These are phyloP conservation scores for Haliclystus octoradiatus DNA, from an alignment of 30 jellyfish, hydroid and myxozoan species.

Conservation along the genomic window DNA sequence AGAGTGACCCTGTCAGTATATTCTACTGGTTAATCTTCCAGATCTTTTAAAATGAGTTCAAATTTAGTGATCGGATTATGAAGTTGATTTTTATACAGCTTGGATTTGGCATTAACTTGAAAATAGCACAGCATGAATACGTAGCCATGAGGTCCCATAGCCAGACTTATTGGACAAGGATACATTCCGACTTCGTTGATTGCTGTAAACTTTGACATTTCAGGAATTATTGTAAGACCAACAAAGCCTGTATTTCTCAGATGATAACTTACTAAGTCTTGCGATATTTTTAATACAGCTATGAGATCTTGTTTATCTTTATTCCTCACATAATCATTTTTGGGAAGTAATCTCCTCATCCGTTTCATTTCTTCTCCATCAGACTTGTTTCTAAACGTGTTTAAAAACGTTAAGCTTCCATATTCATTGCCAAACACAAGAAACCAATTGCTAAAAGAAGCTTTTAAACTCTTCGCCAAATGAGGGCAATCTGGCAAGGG, in stretches of 20 bases:
- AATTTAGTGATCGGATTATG: conserved; percentile 18
- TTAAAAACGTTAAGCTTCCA: conserved; percentile 15
- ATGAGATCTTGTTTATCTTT: conserved; percentile 35
- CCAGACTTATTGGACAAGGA: conserved; percentile 12
- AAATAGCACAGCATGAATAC: background rate
- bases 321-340: conserved; percentile 23
- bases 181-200: conserved; percentile 10
- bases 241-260: background rate
- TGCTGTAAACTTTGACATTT: conserved; percentile 2
- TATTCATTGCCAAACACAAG: conserved; percentile 14
- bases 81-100: background rate
- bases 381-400: conserved; percentile 25
- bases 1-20: too few relatives aligned
- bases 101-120: background rate
- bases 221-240: conserved; percentile 25
- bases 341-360: conserved; percentile 6
- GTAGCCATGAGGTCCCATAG: conserved; percentile 21
- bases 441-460: conserved; percentile 15
- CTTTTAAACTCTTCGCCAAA: conserved; percentile 4
- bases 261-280: background rate
- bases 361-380: background rate
- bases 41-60: background rate
- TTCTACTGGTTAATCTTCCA: background rate
- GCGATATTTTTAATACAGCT: conserved; percentile 19
- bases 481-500: conserved; percentile 29